Percentiles rank a stretch among this genome's conserved stretches.
Conservation (phyloP, 2,113 vertebrate species). For the Isurus oxyrinchus region DNA sequence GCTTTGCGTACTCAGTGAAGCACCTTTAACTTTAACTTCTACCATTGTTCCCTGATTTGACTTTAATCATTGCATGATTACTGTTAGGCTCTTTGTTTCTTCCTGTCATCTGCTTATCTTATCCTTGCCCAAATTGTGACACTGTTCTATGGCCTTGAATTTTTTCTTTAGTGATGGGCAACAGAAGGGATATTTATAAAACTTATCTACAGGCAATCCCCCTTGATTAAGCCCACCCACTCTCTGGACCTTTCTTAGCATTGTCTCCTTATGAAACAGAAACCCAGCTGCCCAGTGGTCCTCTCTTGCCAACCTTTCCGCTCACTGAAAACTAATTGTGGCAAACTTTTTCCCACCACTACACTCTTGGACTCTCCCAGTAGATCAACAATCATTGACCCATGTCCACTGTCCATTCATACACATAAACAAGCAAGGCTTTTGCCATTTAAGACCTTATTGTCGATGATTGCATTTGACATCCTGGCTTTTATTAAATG, state of each 20-base stretch:
- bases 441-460: background rate
- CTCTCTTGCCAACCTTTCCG: background rate
- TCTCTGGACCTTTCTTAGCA: too few species aligned
- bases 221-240: background rate
- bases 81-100: too few species aligned
- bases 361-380: background rate
- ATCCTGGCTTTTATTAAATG: background rate
- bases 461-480: background rate
- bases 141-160: too few species aligned
- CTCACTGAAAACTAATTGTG: background rate
- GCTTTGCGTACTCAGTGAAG: too few species aligned
- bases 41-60: too few species aligned
- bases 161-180: too few species aligned
- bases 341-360: background rate
- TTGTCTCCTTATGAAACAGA: background rate
- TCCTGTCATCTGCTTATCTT: too few species aligned
- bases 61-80: too few species aligned
- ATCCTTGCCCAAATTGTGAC: too few species aligned
- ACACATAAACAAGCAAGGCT: background rate
- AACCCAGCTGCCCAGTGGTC: background rate
- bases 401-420: background rate
- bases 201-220: too few species aligned
- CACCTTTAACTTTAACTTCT: too few species aligned
- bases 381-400: background rate
- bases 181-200: too few species aligned